Conservation (phyloP, 2,888 invertebrate species). For the Heteromurus nitidus region DNA sequence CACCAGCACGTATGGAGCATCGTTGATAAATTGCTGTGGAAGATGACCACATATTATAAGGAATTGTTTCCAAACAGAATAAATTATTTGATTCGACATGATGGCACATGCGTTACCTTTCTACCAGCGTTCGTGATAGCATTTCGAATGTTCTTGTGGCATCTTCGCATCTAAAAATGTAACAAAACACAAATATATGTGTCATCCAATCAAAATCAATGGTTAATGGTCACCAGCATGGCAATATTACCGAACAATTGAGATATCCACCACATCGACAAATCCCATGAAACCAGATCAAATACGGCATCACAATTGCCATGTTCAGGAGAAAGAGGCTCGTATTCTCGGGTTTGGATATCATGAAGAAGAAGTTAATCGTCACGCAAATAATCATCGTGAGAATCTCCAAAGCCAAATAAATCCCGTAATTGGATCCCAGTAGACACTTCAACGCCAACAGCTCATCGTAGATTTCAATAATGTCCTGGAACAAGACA, state of each 20-base stretch:
- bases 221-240: background rate
- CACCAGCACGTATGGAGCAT: too few species aligned
- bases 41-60: too few species aligned
- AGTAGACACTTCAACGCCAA: slow-evolving; percentile 14
- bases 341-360: slow-evolving; percentile 8
- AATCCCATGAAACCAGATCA: slow-evolving; percentile 49
- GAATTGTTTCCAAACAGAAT: too few species aligned
- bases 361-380: slow-evolving; percentile 49
- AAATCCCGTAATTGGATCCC: slow-evolving; percentile 33
- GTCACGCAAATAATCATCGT: slow-evolving; percentile 53
- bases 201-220: background rate
- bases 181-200: background rate
- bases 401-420: slow-evolving; percentile 45
- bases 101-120: background rate
- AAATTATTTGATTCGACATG: too few species aligned
- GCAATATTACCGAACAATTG: background rate
- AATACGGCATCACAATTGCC: slow-evolving; percentile 45
- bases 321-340: slow-evolving; percentile 28
- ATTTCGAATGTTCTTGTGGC: slow-evolving; percentile 24
- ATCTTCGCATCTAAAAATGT: slow-evolving; percentile 13
- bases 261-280: slow-evolving; percentile 18
- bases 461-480: slow-evolving; percentile 50
- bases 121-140: slow-evolving; percentile 4
- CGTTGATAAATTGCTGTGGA: too few species aligned
- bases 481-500: slow-evolving; percentile 24